Conservation (phyloP, 2,797 vertebrate genomes). For the Acrossocheilus wenchowensis region DNA sequence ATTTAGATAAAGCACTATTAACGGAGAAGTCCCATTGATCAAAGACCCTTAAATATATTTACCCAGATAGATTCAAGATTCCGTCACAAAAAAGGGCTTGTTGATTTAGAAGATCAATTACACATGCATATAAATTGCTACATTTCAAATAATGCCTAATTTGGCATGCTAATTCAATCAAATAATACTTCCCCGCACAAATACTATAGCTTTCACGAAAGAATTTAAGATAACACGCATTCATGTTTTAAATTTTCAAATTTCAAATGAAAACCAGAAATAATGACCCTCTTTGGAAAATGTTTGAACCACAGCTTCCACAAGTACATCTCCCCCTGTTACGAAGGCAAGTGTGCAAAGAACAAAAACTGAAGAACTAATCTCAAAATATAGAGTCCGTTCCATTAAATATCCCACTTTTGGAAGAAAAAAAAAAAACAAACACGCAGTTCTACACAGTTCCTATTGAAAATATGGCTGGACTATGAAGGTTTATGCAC, state of each 20-base stretch:
- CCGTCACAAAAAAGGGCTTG: slow-evolving; percentile 2
- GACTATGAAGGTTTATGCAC: slow-evolving; percentile 70
- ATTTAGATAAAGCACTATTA: slow-evolving; percentile 35
- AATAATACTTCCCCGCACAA: slow-evolving; percentile 27
- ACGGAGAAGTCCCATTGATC: slow-evolving; percentile 24
- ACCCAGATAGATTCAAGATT: slow-evolving; percentile 30
- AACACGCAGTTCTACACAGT: slow-evolving; percentile 13
- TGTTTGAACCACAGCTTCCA: slow-evolving; percentile 49
- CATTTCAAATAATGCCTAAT: slow-evolving; percentile 58
- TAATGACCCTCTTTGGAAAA: slow-evolving; percentile 53
- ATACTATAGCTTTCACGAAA: slow-evolving; percentile 24
- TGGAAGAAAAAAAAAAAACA: not conserved
- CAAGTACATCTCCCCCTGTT: slow-evolving; percentile 61
- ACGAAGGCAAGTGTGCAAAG: slow-evolving; percentile 80
- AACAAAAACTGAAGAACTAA: slow-evolving; percentile 64
- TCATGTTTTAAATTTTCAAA: not conserved
- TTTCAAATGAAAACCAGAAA: slow-evolving; percentile 38
- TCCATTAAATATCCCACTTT: slow-evolving; percentile 41
- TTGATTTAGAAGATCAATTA: slow-evolving; percentile 27
- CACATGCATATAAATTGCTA: slow-evolving; percentile 60
- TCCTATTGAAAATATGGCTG: slow-evolving; percentile 28
- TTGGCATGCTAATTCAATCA: slow-evolving; percentile 57
- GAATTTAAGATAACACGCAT: slow-evolving; percentile 14
- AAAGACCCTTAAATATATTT: slow-evolving; percentile 20
- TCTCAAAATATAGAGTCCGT: slow-evolving; percentile 34